These are phyloP conservation scores for Philopedon plagiatum DNA, from an alignment of 2,888 invertebrate genomes.

Conservation along the genomic window DNA sequence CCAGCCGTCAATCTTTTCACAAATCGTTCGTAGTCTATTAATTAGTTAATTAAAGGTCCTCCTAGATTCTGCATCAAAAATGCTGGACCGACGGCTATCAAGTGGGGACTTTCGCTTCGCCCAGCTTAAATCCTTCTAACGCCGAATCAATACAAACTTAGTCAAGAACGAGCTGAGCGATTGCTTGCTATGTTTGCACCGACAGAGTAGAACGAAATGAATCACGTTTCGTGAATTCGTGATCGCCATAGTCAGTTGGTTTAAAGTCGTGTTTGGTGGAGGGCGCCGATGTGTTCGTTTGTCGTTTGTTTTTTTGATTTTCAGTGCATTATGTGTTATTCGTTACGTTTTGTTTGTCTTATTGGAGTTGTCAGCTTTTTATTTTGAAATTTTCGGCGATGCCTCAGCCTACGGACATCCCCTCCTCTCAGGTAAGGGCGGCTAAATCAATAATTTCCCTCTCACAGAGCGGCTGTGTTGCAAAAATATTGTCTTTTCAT, in stretches of 20 bases:
- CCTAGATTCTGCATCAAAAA: slow-evolving; percentile 12
- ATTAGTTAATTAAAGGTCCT: neutral
- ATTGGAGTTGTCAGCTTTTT: slow-evolving; percentile 37
- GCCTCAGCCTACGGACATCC: slow-evolving; percentile 55
- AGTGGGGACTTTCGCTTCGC: neutral
- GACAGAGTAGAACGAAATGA: slow-evolving; percentile 39
- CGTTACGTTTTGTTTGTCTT: slow-evolving; percentile 47
- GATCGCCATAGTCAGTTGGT: slow-evolving; percentile 31
- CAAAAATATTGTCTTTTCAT: slow-evolving; percentile 2
- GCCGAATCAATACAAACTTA: neutral
- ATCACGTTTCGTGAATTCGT: slow-evolving; percentile 38
- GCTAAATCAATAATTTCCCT: slow-evolving; percentile 25
- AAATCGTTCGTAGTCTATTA: neutral
- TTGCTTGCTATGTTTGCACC: slow-evolving; percentile 22
- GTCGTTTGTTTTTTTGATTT: slow-evolving; percentile 37
- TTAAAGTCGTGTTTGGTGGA: slow-evolving; percentile 39
- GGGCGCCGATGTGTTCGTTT: slow-evolving; percentile 43
- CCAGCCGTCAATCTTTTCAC: neutral
- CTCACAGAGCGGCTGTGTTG: slow-evolving; percentile 20
- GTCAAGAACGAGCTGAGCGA: slow-evolving; percentile 20
- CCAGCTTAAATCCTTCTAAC: neutral
- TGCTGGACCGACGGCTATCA: slow-evolving; percentile 15
- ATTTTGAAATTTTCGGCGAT: slow-evolving; percentile 47
- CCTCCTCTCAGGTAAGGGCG: slow-evolving; percentile 52
- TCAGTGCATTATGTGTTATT: slow-evolving; percentile 49